Evolutionary conservation across 2,888 invertebrate genomes (phyloP).

Genomic region (Flabesymbios commensalis): DNA sequence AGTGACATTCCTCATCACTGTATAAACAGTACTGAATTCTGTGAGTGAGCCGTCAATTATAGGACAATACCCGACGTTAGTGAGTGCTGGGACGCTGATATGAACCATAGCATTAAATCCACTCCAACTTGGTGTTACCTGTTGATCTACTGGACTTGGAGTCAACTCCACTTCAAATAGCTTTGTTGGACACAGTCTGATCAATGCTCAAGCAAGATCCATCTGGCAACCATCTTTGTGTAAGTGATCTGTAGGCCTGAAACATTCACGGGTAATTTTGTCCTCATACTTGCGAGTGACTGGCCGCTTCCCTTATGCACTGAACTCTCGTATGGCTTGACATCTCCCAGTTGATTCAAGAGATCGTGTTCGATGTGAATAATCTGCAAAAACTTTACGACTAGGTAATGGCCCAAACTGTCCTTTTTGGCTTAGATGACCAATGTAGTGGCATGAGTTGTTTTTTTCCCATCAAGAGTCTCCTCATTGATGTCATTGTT

Average conservation of each 20-base stretch:
- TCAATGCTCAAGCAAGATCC: conserved; percentile 2
- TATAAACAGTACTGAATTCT: conserved; percentile 7
- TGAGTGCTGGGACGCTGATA: neutral
- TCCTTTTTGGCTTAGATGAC: no score
- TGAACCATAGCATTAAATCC: conserved; percentile 1
- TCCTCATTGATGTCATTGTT: conserved; percentile 5
- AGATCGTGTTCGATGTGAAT: no score
- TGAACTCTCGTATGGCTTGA: no score
- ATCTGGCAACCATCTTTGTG: no score
- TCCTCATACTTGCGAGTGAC: no score
- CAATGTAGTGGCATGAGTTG: neutral
- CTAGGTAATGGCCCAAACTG: no score
- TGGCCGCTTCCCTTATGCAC: no score
- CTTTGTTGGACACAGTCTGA: neutral
- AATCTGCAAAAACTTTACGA: no score
- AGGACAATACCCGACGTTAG: neutral
- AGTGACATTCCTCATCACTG: neutral
- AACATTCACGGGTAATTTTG: no score
- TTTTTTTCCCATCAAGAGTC: neutral
- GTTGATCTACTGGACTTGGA: neutral
- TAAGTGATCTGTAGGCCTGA: no score
- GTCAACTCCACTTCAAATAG: neutral
- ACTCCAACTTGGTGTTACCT: conserved; percentile 5
- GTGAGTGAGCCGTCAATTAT: neutral
- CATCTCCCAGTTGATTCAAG: no score